Base-by-base conservation (phyloP, 2,113 vertebrate species). In the Peromyscus maniculatus region DNA sequence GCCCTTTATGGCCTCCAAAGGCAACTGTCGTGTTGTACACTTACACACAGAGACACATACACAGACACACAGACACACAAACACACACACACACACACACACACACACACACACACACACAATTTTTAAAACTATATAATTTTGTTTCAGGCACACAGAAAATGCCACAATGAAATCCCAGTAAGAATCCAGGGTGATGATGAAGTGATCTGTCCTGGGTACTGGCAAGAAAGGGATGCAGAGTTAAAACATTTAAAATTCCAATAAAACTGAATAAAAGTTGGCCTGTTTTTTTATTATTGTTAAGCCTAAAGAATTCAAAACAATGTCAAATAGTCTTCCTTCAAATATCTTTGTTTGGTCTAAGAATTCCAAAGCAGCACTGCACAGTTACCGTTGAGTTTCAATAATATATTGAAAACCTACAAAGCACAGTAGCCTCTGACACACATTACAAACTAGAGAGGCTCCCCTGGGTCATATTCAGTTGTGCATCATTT, bases 211-310 rank as follows among this genome's bases (percentile, higher is more conserved):
- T 80, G 15, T 21, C 26, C n/a, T 91, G 31, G 21, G 3, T 67
- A 19, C 33, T 69, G 43, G 77, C 64, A 91, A 75, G 52, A 33
- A 49, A 67, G 3, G 10, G 9, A 4, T 46, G 2, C 36, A 57
- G 59, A 62, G 79, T 83, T 3, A 89, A 52, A 91, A 69, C 79
- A 87, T 67, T 94, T 93, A 49, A 92, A 64, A 62, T 33, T 80
- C 78, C 16, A 59, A 24, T 66, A 82, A 55, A 87, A 72, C 0
- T 78, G 66, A 97, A 86, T 86, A 67, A 93, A 94, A 16, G 0
- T 46, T 72, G 3, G 2, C 55, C 92, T 90, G 78, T 22, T 83
- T 97, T 97, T 89, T 87, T 77, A 78, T 92, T 97, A 84, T 36
- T 77, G 26, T 95, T 10, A 90, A 75, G 31, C 4, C 39, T 36